phyloP scores from a whole-genome alignment of 1,140 invertebrate genomes.

The Samia ricini region DNA sequence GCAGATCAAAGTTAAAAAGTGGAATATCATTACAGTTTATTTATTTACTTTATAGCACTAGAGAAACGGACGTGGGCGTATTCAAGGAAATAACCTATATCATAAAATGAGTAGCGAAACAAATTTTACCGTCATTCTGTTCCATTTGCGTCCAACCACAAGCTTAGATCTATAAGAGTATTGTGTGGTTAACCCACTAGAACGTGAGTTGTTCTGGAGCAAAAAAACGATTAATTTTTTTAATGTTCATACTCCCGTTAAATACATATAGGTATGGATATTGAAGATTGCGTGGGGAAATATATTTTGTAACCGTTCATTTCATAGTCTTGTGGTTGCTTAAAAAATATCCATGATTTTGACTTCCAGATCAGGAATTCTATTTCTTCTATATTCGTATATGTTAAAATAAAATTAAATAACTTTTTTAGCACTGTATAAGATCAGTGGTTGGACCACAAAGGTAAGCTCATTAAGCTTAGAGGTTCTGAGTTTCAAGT shows the following conservation, averaged over 20 bases:
- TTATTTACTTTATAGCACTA: background rate
- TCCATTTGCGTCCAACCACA: background rate
- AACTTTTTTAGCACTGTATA: too few relatives aligned
- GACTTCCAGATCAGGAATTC: too few relatives aligned
- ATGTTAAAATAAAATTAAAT: too few relatives aligned
- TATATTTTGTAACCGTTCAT: background rate
- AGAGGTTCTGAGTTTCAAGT: too few relatives aligned
- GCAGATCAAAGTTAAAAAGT: background rate
- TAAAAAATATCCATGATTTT: background rate
- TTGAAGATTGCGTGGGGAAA: background rate
- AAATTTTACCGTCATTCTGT: background rate
- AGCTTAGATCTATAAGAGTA: background rate
- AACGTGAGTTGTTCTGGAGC: background rate
- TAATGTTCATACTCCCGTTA: background rate
- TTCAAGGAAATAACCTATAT: background rate
- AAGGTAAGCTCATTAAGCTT: too few relatives aligned
- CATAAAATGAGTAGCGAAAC: background rate
- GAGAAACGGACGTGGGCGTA: background rate
- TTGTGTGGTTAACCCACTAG: background rate
- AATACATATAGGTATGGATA: background rate
- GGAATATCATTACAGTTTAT: background rate
- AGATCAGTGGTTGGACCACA: too few relatives aligned
- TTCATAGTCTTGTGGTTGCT: background rate
- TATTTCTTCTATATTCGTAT: too few relatives aligned
- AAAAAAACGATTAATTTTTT: background rate